phyloP scores from a whole-genome alignment of 2,113 vertebrate genomes.

The Triplophysa siluroides region DNA sequence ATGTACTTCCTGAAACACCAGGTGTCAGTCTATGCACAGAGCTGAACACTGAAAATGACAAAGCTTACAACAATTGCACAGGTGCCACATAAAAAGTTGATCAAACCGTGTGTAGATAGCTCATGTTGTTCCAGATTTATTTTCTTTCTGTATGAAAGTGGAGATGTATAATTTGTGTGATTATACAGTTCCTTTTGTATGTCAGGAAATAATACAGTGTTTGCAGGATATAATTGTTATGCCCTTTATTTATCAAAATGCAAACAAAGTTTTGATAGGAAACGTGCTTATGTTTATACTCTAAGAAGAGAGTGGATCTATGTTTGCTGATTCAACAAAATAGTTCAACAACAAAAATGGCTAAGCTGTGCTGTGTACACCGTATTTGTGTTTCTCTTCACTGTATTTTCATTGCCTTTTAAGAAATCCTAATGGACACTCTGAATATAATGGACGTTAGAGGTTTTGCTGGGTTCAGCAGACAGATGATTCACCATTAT shows the following conservation, averaged over 20 bases:
- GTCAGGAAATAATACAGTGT: background rate
- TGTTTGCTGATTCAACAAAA: background rate
- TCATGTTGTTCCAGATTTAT: background rate
- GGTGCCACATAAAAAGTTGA: too few species aligned
- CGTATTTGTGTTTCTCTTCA: background rate
- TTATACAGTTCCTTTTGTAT: background rate
- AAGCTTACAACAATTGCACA: background rate
- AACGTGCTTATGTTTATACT: too few species aligned
- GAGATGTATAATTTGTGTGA: background rate
- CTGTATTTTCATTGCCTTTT: too few species aligned
- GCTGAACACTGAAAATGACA: background rate
- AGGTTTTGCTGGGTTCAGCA: too few species aligned
- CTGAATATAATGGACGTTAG: too few species aligned
- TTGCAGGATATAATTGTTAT: background rate
- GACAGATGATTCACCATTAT: too few species aligned
- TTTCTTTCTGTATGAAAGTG: background rate
- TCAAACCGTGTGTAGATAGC: background rate
- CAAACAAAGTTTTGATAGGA: background rate
- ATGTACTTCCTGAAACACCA: background rate
- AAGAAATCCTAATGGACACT: too few species aligned
- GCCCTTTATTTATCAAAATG: slow-evolving; percentile 1
- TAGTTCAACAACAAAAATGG: background rate
- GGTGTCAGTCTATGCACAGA: background rate
- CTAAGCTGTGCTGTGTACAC: background rate
- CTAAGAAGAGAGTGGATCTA: background rate